Percentiles rank a stretch among this genome's conserved stretches.
These are phyloP conservation scores for Neodiprion fabricii DNA, from an alignment of 1,140 invertebrate species.

Conservation along the genomic window DNA sequence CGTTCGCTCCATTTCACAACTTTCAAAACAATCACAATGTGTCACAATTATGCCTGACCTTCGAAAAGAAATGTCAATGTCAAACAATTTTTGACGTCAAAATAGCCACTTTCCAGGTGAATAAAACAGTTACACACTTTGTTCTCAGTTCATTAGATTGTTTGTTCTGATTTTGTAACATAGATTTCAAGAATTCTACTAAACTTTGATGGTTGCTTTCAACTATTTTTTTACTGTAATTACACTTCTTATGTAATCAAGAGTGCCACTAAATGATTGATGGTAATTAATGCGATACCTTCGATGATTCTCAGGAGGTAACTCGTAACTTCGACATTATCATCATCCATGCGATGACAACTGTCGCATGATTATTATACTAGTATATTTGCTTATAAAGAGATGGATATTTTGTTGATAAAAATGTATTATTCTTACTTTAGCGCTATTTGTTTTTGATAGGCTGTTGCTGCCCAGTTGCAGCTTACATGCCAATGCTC, in stretches of 20 bases:
- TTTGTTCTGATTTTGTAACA: background rate
- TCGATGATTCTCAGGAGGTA: constrained; percentile 23
- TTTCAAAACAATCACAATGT: too few relatives aligned
- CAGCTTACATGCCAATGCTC: too few relatives aligned
- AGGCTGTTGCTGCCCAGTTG: too few relatives aligned
- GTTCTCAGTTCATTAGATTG: constrained; percentile 8
- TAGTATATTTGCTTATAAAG: too few relatives aligned
- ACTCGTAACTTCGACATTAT: too few relatives aligned
- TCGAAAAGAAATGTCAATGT: constrained; percentile 19
- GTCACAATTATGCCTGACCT: too few relatives aligned
- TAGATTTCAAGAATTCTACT: background rate
- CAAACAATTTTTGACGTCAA: background rate
- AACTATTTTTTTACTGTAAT: background rate
- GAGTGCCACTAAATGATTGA: background rate
- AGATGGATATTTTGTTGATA: too few relatives aligned
- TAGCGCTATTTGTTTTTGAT: too few relatives aligned
- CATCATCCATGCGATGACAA: too few relatives aligned
- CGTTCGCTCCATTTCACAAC: too few relatives aligned
- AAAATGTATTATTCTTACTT: too few relatives aligned
- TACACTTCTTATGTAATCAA: background rate
- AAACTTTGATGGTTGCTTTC: background rate
- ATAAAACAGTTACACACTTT: constrained; percentile 4
- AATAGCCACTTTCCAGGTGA: background rate
- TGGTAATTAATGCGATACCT: constrained; percentile 12
- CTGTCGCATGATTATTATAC: too few relatives aligned